phyloP scores from a whole-genome alignment of 2,797 vertebrate species.

The Prionace glauca region DNA sequence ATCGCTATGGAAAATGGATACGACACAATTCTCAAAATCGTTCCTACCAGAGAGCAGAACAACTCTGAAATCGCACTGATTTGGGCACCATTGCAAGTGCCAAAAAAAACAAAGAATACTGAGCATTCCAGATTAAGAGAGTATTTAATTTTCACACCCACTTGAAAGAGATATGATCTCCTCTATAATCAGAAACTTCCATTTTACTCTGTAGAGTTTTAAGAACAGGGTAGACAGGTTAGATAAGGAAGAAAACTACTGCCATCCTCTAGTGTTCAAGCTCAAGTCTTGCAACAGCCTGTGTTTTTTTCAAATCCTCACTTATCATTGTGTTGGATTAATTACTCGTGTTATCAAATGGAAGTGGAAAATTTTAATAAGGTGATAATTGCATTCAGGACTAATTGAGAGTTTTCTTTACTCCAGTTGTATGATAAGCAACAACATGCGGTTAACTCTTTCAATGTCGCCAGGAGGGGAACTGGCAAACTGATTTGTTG shows the following conservation, averaged over 20 bases:
- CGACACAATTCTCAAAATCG: slow-evolving; percentile 23
- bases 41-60: neutral
- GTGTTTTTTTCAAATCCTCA: neutral
- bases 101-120: slow-evolving; percentile 21
- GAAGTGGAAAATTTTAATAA: neutral
- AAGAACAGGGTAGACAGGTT: slow-evolving; percentile 29
- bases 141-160: slow-evolving; percentile 8
- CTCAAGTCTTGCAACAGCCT: neutral
- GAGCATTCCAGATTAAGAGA: slow-evolving; percentile 27
- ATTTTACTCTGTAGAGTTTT: slow-evolving; percentile 10
- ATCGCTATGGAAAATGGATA: neutral
- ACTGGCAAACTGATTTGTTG: neutral
- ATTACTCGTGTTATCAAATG: slow-evolving; percentile 23
- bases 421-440: neutral
- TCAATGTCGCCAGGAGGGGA: neutral
- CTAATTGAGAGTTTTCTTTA: neutral
- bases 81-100: neutral
- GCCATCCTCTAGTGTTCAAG: slow-evolving; percentile 25
- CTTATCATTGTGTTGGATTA: neutral
- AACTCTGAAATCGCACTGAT: slow-evolving; percentile 19
- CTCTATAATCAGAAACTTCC: neutral
- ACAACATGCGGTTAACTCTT: neutral
- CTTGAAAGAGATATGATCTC: neutral
- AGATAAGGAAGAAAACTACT: slow-evolving; percentile 26
- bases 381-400: neutral